phyloP scores from a whole-genome alignment of 2,113 vertebrate genomes.

The Pipa parva region DNA sequence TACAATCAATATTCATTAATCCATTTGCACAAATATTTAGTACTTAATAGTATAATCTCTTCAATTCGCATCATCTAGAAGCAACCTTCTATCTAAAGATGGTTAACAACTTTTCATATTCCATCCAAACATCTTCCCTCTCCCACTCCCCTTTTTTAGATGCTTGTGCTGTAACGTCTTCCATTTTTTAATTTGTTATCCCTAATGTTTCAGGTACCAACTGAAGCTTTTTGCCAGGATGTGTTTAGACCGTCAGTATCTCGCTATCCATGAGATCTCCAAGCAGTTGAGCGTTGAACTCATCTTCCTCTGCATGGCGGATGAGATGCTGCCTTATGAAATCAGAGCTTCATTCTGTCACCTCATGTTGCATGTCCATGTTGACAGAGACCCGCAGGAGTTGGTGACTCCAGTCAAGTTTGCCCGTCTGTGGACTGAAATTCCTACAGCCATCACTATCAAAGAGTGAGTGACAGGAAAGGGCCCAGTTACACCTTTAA shows the following conservation, averaged over 20 bases:
- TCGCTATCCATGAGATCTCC: constrained; percentile 95
- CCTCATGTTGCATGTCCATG: constrained; percentile 94
- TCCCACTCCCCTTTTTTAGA: not conserved
- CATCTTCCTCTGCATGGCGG: constrained; percentile 97
- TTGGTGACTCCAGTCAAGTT: constrained; percentile 93
- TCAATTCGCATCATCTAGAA: too few relatives aligned
- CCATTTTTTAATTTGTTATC: not conserved
- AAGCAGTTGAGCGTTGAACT: constrained; percentile 93
- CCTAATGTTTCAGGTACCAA: constrained; percentile 92
- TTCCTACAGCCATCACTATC: constrained; percentile 90
- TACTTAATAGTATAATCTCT: too few relatives aligned
- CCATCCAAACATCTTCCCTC: fast-evolving
- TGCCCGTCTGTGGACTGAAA: constrained; percentile 93
- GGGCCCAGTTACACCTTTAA: too few relatives aligned
- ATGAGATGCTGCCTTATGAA: constrained; percentile 90
- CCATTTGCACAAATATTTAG: too few relatives aligned
- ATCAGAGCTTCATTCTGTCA: constrained; percentile 94
- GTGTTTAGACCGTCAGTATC: constrained; percentile 95
- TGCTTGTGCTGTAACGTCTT: not conserved
- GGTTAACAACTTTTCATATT: not conserved
- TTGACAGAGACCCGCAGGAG: constrained; percentile 95
- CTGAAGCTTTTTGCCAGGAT: constrained; percentile 95
- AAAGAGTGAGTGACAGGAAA: constrained; percentile 79
- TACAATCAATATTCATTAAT: too few relatives aligned
- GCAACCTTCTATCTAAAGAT: too few relatives aligned